Evolutionary conservation across 2,797 vertebrate species (phyloP), one percentile per base, ranked within the genome.

Genomic region (Crypturellus tataupa): DNA sequence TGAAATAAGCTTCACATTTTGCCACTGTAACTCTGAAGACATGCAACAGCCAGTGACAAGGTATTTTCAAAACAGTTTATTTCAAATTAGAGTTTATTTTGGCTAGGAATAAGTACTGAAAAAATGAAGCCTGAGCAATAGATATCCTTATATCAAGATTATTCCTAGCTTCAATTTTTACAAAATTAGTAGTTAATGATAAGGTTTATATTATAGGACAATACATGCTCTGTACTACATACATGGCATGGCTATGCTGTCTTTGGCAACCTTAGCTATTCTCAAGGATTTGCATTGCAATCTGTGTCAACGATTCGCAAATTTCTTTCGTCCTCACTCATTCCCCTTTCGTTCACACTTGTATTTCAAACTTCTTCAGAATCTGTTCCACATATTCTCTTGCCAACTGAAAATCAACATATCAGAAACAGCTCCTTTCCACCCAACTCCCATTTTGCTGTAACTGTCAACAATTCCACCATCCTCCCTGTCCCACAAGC

Each of bases 261-360:
- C 90, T 87, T 92, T 92, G 72, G 59, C 62, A 95, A 92, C 69
- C 82, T 72, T 71, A 72, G 42, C 33, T 55, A 29, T 80, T 87
- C 76, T 59, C 53, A 59, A 71, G 76, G 46, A 85, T 78, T 78
- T 95, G 29, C 90, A 85, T 91, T 85, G 72, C 55, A 47, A 40
- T 59, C 33, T 23, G 44, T 64, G 69, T 69, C 90, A 87, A 62
- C n/a, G 72, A 92, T 69, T 89, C 79, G 82, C 87, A 91, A 67
- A 93, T 78, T 94, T 90, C 72, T 92, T 91, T 67, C 62, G 39
- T 82, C 9, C 55, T 92, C 68, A 56, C 58, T 85, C 81, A 37
- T 37, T 89, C 71, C 79, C 46, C 29, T 91, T 95, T 92, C 93
- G 72, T 95, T 96, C 94, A 92, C 92, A 87, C 90, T 93, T 87